A percentile compares a stretch with the other conserved stretches of the same genome.
These are phyloP conservation scores for Leuciscus waleckii DNA, from an alignment of 2,797 vertebrate genomes.

Conservation along the genomic window DNA sequence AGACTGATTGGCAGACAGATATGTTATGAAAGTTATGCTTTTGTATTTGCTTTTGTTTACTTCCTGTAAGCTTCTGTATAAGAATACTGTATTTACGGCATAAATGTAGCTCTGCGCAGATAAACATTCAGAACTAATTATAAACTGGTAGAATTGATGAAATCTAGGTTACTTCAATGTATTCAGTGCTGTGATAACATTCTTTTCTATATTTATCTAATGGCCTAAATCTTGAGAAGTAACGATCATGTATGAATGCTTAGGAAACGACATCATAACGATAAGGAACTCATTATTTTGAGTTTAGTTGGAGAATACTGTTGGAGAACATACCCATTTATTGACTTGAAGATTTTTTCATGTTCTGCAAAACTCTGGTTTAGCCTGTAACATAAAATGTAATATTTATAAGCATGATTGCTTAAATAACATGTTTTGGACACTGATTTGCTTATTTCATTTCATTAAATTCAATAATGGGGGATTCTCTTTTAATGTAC, in stretches of 20 bases:
- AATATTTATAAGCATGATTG: neutral
- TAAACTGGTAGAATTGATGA: neutral
- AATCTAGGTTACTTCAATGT: neutral
- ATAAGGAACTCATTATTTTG: conserved; percentile 1
- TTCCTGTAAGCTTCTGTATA: neutral
- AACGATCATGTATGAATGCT: neutral
- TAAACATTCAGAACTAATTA: neutral
- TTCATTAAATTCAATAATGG: neutral
- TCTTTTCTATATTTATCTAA: neutral
- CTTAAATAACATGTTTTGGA: neutral
- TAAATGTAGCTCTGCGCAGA: neutral
- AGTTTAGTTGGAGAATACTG: neutral
- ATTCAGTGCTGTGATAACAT: neutral
- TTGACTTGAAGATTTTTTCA: conserved; percentile 78
- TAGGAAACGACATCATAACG: neutral
- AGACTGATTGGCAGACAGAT: conserved; percentile 62
- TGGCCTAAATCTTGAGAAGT: neutral
- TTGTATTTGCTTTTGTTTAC: neutral
- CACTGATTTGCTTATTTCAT: neutral
- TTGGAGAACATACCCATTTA: conserved; percentile 78
- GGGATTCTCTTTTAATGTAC: neutral
- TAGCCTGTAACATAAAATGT: conserved; percentile 68
- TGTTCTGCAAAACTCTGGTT: conserved; percentile 75
- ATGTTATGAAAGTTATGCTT: too few species aligned
- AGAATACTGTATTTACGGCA: neutral